Conservation (phyloP, 2,113 vertebrate species). For the Camelus dromedarius region DNA sequence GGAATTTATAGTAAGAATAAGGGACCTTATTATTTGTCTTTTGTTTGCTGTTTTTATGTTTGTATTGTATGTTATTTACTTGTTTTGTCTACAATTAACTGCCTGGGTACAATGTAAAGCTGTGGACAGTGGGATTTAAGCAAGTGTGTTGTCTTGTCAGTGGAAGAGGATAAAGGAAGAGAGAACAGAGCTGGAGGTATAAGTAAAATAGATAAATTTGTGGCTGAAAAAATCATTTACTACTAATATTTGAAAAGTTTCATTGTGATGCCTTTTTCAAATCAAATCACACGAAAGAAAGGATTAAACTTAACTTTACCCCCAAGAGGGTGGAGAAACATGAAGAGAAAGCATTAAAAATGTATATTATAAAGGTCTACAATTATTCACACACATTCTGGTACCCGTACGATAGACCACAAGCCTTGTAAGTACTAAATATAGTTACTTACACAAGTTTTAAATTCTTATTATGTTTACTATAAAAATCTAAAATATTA, state of each 20-base stretch:
- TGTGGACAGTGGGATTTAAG: background rate
- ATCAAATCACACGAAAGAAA: background rate
- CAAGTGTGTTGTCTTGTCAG: background rate
- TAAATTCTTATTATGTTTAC: background rate
- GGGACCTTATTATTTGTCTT: background rate
- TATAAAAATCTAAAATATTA: background rate
- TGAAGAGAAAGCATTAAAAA: background rate
- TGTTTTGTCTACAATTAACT: background rate
- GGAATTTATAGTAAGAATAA: constrained; percentile 14
- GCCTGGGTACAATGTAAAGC: background rate
- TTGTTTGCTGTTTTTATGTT: background rate
- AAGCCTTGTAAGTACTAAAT: background rate
- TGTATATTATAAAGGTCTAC: background rate
- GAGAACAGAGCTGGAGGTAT: background rate
- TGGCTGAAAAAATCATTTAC: background rate
- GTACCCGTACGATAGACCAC: background rate
- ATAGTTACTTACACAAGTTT: background rate
- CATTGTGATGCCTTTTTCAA: background rate
- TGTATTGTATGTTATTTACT: background rate
- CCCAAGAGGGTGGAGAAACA: background rate
- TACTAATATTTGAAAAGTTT: background rate
- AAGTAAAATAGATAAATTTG: background rate
- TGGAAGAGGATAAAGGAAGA: background rate
- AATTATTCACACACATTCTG: background rate
- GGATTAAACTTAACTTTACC: background rate